Evolutionary conservation across 1,140 invertebrate species (phyloP), one percentile per base, ranked within the genome.

Genomic region (Drosophila mojavensis): DNA sequence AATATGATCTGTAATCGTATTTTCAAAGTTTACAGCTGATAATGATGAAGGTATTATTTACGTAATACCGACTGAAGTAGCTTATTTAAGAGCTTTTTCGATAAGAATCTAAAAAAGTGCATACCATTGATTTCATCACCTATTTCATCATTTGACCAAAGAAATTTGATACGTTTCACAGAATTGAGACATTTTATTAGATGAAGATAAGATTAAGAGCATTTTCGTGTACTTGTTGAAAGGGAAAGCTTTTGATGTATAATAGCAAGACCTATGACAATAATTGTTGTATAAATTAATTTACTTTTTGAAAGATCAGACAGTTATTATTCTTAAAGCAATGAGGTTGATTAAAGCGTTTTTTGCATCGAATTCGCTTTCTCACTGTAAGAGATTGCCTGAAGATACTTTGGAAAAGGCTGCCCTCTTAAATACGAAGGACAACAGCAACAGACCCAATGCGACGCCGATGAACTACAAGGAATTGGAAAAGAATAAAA

Each of bases 241-340:
- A 24, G 17, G 13, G 1, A 51, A 39, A 56, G 6, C 15, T 41
- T 41, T 15, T 28, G n/a, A 1, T 26, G 20, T 26, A 17, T 41
- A n/a, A 28, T 20, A 39, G 10, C 13, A n/a, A 13, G 45, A 71
- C 68, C 60, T 65, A 65, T 51, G 36, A 24, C 53, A 71, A 65
- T 47, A 24, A 43, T 43, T 33, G 3, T 51, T 9, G 15, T 53
- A 58, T 65, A 65, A 65, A 66, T 55, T 39, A 47, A 5, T 4
- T 39, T n/a, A 24, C 53, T 53, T 36, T 4, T 3, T 6, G 1
- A 53, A 7, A 4, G 13, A 55, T 62, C 17, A 39, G 4, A 51
- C 17, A 69, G 36, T 62, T 47, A 28, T n/a, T 7, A 36, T 45
- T 20, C 5, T 4, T 3, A 61, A 3, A 20, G 9, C 5, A n/a